phyloP scores from a whole-genome alignment of 2,113 vertebrate species.

The Muscicapa adusta region DNA sequence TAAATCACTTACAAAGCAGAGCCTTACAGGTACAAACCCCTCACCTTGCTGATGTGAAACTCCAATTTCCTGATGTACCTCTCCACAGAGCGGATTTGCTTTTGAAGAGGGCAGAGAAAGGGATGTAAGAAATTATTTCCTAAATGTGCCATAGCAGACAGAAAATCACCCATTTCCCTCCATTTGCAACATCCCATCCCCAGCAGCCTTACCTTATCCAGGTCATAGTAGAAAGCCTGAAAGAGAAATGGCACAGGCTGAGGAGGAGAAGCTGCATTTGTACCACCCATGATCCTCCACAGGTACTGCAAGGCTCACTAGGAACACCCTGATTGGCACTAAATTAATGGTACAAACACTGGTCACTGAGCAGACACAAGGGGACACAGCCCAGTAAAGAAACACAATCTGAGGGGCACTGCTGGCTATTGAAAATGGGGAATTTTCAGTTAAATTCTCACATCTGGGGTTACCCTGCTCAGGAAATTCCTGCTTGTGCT shows the following conservation, averaged over 20 bases:
- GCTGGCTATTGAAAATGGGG: background rate
- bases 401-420: accelerated
- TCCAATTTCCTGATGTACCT: slow-evolving; percentile 89
- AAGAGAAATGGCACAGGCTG: slow-evolving; percentile 29
- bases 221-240: slow-evolving; percentile 94
- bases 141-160: background rate
- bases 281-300: accelerated
- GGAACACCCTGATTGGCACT: background rate
- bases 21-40: background rate
- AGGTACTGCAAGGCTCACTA: background rate
- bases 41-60: slow-evolving; percentile 96
- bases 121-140: background rate
- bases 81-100: slow-evolving; percentile 91
- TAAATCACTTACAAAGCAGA: background rate
- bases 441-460: background rate
- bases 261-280: background rate
- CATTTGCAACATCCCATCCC: background rate
- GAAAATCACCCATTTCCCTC: background rate
- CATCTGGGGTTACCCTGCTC: background rate
- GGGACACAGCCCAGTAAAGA: background rate
- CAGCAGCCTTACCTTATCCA: slow-evolving; percentile 86
- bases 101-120: background rate
- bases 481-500: background rate
- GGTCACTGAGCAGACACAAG: background rate
- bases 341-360: too few species aligned